Evolutionary conservation across 2,113 vertebrate species (phyloP).

Genomic region (Anguilla rostrata): DNA sequence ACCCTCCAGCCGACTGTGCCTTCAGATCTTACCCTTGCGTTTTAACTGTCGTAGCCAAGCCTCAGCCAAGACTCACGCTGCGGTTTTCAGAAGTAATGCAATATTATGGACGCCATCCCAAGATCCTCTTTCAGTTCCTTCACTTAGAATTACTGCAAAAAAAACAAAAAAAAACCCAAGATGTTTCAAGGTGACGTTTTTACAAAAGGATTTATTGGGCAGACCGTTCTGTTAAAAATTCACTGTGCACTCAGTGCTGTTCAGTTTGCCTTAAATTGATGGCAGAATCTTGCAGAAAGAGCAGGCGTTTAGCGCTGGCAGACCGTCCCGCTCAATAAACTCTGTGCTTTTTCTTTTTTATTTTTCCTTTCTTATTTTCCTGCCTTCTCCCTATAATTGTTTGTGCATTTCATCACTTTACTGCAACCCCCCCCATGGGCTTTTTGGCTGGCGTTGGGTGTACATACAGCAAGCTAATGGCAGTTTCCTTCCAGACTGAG

Average conservation of each 20-base stretch:
- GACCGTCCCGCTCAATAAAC: not conserved
- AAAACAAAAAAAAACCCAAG: not conserved
- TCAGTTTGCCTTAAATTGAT: conserved; percentile 14
- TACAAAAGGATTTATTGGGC: not conserved
- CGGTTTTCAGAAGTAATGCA: not conserved
- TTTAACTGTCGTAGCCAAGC: too few relatives aligned
- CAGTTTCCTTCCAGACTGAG: not conserved
- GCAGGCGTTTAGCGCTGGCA: not conserved
- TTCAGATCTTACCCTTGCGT: too few relatives aligned
- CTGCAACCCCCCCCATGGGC: not conserved
- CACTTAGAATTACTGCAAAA: not conserved
- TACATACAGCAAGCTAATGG: conserved; percentile 1
- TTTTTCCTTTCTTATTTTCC: not conserved
- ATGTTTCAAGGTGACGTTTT: not conserved
- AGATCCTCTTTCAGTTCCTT: not conserved
- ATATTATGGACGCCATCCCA: not conserved
- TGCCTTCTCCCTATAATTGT: not conserved
- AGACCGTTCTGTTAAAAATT: not conserved
- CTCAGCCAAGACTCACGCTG: not conserved
- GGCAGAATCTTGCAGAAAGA: not conserved
- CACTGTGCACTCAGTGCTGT: not conserved
- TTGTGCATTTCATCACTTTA: conserved; percentile 2
- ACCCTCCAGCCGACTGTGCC: too few relatives aligned
- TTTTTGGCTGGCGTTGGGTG: not conserved
- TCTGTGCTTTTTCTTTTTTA: not conserved